phyloP scores from a whole-genome alignment of 2,888 invertebrate species.

The Erynnis tages region DNA sequence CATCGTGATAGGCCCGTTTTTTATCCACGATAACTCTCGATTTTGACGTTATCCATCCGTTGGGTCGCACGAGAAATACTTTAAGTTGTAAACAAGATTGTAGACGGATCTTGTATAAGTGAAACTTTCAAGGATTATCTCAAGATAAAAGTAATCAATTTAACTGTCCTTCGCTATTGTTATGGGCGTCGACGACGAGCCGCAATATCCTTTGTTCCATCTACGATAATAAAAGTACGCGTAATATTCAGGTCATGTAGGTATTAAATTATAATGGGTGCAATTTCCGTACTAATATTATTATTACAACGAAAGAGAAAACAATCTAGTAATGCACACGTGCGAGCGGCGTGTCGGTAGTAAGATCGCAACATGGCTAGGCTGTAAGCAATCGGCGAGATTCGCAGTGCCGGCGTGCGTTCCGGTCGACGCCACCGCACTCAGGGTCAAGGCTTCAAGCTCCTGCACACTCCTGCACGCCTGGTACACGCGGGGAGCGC shows the following conservation, averaged over 20 bases:
- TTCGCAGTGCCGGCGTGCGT: slow-evolving; percentile 73
- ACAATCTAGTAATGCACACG: slow-evolving; percentile 63
- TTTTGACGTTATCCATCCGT: slow-evolving; percentile 57
- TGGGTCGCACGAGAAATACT: slow-evolving; percentile 15
- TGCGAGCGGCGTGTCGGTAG: slow-evolving; percentile 63
- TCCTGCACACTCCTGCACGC: slow-evolving; percentile 70
- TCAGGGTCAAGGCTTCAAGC: slow-evolving; percentile 80
- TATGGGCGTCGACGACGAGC: too few relatives aligned
- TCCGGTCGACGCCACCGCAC: slow-evolving; percentile 80
- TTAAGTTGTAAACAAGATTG: background rate
- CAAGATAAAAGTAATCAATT: too few relatives aligned
- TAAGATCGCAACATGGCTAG: slow-evolving; percentile 66
- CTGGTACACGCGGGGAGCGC: slow-evolving; percentile 55
- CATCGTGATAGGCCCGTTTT: slow-evolving; percentile 52
- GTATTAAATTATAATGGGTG: background rate
- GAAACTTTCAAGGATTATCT: too few relatives aligned
- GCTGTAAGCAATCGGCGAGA: slow-evolving; percentile 64
- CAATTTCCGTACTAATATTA: slow-evolving; percentile 24
- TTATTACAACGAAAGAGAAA: slow-evolving; percentile 60
- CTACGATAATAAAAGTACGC: background rate
- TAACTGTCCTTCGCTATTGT: too few relatives aligned
- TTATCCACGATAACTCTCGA: slow-evolving; percentile 61
- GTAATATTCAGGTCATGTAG: background rate
- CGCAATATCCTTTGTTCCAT: too few relatives aligned
- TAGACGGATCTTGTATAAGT: too few relatives aligned